Evolutionary conservation across 2,797 vertebrate species (phyloP).

Genomic region (Tympanoctomys barrerae): DNA sequence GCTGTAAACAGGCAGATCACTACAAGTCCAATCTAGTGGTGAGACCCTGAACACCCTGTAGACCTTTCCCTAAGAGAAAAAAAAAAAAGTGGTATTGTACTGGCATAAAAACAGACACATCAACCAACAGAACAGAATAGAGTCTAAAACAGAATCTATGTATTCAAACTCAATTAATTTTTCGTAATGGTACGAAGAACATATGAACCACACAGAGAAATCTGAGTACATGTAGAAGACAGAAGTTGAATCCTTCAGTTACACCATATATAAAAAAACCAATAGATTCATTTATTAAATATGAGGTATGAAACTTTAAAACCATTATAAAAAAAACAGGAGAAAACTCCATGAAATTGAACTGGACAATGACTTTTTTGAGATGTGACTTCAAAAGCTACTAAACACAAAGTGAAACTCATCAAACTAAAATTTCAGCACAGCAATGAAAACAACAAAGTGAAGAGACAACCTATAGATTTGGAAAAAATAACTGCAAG

Average conservation of each 20-base stretch:
- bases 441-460: not conserved
- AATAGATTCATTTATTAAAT: not conserved
- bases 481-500: not conserved
- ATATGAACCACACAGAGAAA: not conserved
- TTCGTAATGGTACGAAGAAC: not conserved
- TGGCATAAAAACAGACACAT: not conserved
- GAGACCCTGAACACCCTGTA: too few species aligned
- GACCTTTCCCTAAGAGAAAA: too few species aligned
- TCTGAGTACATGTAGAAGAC: not conserved
- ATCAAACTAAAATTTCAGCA: not conserved
- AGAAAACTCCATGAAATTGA: not conserved
- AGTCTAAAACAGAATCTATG: not conserved
- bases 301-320: not conserved
- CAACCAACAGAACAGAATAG: not conserved
- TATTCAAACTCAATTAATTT: not conserved
- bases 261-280: not conserved
- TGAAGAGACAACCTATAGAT: not conserved
- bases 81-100: not conserved
- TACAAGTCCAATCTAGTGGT: too few species aligned
- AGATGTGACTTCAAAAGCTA: not conserved
- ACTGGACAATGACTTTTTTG: not conserved
- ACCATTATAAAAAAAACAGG: not conserved
- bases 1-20: too few species aligned
- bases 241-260: not conserved
- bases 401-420: not conserved